These are phyloP conservation scores for Chrysocyon brachyurus DNA, from an alignment of 2,797 vertebrate species.

Conservation along the genomic window DNA sequence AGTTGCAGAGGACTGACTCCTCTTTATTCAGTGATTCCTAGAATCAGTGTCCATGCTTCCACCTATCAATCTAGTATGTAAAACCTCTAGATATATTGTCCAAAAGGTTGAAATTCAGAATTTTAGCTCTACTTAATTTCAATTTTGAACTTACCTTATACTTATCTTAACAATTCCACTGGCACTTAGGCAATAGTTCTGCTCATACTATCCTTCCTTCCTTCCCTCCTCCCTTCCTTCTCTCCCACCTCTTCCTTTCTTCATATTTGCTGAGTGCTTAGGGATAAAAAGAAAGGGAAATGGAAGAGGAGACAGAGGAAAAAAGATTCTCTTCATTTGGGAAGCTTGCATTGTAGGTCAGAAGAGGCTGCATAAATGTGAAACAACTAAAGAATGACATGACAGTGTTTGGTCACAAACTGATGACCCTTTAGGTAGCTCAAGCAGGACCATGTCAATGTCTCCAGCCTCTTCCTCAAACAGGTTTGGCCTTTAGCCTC, in stretches of 20 bases:
- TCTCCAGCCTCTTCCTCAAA: neutral
- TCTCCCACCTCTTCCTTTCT: neutral
- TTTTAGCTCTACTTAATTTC: neutral
- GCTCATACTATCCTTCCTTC: accelerated
- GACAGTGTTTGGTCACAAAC: neutral
- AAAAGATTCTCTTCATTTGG: neutral
- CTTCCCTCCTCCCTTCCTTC: accelerated
- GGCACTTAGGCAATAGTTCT: neutral
- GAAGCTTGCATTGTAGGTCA: neutral
- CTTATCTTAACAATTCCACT: neutral
- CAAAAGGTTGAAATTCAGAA: neutral
- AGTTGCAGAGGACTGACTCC: neutral
- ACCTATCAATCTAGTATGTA: too few relatives aligned
- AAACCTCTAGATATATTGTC: neutral
- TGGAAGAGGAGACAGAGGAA: neutral
- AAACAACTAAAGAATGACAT: neutral
- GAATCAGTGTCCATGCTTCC: neutral
- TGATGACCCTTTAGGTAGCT: neutral
- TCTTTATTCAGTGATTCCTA: neutral
- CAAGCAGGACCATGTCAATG: neutral
- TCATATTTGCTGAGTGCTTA: neutral
- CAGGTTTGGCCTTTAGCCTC: neutral
- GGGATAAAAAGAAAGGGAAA: neutral
- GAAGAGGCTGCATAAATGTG: neutral
- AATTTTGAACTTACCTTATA: neutral